Evolutionary conservation across 1,140 invertebrate genomes (phyloP).

Genomic region (Drosophila nasuta): DNA sequence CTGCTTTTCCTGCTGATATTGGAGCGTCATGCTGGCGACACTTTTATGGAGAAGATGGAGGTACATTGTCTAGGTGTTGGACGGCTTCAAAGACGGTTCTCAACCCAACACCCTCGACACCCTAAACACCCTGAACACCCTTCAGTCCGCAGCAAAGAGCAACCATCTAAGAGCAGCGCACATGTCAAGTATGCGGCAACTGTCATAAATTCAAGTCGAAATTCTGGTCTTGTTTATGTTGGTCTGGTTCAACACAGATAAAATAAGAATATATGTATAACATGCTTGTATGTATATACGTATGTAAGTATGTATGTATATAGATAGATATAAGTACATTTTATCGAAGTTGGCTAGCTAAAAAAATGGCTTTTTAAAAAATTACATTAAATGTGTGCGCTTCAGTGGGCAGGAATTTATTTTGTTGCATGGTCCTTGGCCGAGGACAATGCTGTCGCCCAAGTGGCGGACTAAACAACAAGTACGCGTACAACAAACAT

Average conservation of each 20-base stretch:
- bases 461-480: conserved; percentile 61
- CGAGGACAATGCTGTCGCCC: conserved; percentile 61
- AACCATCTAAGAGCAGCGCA: conserved; percentile 1
- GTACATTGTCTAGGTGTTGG: conserved; percentile 46
- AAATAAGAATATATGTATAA: conserved; percentile 41
- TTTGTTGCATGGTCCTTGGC: conserved; percentile 69
- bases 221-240: conserved; percentile 67
- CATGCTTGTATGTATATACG: conserved; percentile 10
- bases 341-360: conserved; percentile 42
- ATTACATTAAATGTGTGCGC: conserved; percentile 80
- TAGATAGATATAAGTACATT: conserved; percentile 28
- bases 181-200: conserved; percentile 60
- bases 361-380: conserved; percentile 78
- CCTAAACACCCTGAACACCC: conserved; percentile 12
- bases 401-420: conserved; percentile 79
- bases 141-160: conserved; percentile 6
- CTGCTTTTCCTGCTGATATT: conserved; percentile 23
- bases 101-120: conserved; percentile 11
- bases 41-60: conserved; percentile 48
- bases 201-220: conserved; percentile 78
- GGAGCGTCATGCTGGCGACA: conserved; percentile 69
- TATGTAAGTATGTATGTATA: conserved; percentile 1
- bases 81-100: conserved; percentile 14
- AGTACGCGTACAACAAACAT: conserved; percentile 22
- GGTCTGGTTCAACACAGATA: conserved; percentile 67